Conservation (phyloP, 1,140 invertebrate species). For the Ips nitidus region DNA sequence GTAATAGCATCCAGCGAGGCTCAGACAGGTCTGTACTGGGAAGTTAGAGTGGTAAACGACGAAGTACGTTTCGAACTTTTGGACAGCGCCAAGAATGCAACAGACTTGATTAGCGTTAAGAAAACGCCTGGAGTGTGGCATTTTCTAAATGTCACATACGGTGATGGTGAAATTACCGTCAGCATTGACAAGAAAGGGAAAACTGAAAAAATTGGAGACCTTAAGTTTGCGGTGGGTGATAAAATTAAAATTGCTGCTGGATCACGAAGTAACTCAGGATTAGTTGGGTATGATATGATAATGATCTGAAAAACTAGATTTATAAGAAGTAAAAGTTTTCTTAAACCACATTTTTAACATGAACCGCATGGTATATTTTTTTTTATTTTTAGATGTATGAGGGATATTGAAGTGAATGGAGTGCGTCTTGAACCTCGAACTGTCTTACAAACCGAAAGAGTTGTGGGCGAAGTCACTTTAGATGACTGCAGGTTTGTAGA, state of each 20-base stretch:
- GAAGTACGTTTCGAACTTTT: constrained; percentile 80
- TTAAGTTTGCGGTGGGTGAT: constrained; percentile 58
- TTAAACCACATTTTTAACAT: too few relatives aligned
- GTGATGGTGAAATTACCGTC: constrained; percentile 70
- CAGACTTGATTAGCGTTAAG: constrained; percentile 75
- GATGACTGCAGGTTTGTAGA: constrained; percentile 89
- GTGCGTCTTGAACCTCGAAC: constrained; percentile 70
- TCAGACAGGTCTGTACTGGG: constrained; percentile 74
- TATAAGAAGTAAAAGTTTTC: too few relatives aligned
- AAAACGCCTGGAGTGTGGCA: constrained; percentile 77
- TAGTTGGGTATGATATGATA: constrained; percentile 63
- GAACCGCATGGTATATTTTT: too few relatives aligned
- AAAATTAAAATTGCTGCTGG: constrained; percentile 76
- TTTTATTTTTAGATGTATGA: constrained; percentile 64
- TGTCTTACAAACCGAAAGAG: constrained; percentile 77
- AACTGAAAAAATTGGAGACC: constrained; percentile 54
- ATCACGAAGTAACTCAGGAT: constrained; percentile 65
- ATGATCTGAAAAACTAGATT: not conserved
- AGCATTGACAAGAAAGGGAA: constrained; percentile 74
- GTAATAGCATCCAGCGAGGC: constrained; percentile 83
- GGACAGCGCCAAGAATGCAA: constrained; percentile 69
- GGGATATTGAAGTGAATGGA: constrained; percentile 82
- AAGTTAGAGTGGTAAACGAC: constrained; percentile 81
- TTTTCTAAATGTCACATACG: constrained; percentile 74
- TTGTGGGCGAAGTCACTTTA: constrained; percentile 83